A percentile compares a stretch with the other conserved stretches of the same genome.
Conservation (phyloP, 2,797 vertebrate genomes). For the Tenualosa ilisha region DNA sequence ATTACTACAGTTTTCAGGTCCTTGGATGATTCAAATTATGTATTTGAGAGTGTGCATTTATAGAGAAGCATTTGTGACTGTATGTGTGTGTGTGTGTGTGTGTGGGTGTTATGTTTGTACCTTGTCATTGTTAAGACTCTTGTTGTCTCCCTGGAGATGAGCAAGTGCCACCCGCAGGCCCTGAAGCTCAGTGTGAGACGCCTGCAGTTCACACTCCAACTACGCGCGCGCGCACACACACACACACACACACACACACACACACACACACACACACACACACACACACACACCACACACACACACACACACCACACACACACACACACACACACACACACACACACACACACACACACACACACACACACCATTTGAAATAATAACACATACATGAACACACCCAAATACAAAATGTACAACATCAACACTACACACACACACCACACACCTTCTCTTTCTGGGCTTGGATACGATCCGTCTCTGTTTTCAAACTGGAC, state of each 20-base stretch:
- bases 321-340: not conserved
- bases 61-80: not conserved
- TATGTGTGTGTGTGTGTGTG: not conserved
- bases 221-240: too few species aligned
- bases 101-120: slow-evolving; percentile 51
- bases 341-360: not conserved
- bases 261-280: too few species aligned
- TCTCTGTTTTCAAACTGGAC: slow-evolving; percentile 84
- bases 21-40: not conserved
- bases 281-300: too few species aligned
- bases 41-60: not conserved
- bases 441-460: slow-evolving; percentile 69
- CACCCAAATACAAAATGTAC: slow-evolving; percentile 56
- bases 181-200: slow-evolving; percentile 69
- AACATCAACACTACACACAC: slow-evolving; percentile 53
- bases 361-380: not conserved
- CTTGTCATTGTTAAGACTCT: slow-evolving; percentile 67
- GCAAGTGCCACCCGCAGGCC: slow-evolving; percentile 73
- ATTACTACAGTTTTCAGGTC: too few species aligned
- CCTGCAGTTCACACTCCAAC: slow-evolving; percentile 34
- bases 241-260: too few species aligned
- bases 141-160: slow-evolving; percentile 71
- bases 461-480: slow-evolving; percentile 79
- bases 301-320: too few species aligned
- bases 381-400: too few species aligned